A percentile compares a stretch with the other conserved stretches of the same genome.
Conservation (phyloP, 2,797 vertebrate genomes). For the Miopithecus talapoin region DNA sequence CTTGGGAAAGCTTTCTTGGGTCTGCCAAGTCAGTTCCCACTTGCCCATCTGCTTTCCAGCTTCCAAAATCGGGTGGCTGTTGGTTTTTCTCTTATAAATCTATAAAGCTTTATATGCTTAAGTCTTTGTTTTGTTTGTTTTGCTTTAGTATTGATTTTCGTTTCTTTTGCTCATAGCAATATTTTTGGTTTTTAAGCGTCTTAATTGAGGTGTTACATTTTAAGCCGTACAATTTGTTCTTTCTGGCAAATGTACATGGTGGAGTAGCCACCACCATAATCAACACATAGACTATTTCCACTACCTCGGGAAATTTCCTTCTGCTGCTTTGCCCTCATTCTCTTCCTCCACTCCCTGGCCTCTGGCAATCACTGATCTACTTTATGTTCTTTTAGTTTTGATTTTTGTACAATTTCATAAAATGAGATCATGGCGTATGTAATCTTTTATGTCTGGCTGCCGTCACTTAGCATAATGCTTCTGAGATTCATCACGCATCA, state of each 20-base stretch:
- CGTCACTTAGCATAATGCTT: neutral
- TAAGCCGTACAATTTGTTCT: neutral
- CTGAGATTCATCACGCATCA: neutral
- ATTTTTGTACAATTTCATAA: neutral
- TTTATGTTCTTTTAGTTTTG: neutral
- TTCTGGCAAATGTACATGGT: neutral
- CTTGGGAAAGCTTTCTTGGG: neutral
- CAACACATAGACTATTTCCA: neutral
- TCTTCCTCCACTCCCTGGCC: neutral
- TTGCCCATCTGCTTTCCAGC: neutral
- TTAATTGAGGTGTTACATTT: neutral
- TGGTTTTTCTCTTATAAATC: neutral
- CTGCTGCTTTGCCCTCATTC: neutral
- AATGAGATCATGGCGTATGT: neutral
- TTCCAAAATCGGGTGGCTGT: neutral
- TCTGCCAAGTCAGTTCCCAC: neutral
- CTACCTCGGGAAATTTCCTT: neutral
- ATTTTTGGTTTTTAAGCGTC: neutral
- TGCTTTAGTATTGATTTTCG: neutral
- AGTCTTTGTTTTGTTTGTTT: neutral
- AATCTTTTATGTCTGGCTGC: neutral
- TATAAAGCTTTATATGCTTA: neutral
- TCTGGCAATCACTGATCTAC: neutral
- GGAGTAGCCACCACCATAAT: neutral
- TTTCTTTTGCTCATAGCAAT: neutral